Evolutionary conservation across 2,797 vertebrate species (phyloP).

Genomic region (Siniperca obscura): DNA sequence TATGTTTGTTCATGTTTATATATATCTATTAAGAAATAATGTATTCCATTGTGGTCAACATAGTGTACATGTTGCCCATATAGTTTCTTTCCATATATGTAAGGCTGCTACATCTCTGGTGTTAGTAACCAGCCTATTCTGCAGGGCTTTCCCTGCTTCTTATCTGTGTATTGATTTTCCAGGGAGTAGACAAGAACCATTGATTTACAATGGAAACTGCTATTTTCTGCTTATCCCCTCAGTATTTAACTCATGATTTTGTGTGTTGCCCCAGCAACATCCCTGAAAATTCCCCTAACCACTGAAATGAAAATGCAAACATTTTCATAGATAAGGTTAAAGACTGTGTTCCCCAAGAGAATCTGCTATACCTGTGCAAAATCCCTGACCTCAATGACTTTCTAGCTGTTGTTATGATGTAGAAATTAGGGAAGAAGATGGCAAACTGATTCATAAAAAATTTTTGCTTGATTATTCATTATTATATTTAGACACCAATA

Average conservation of each 20-base stretch:
- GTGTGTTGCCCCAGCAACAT: slow-evolving; percentile 2
- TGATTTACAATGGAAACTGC: slow-evolving; percentile 16
- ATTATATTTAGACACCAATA: background rate
- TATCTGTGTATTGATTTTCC: slow-evolving; percentile 45
- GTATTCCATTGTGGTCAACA: background rate
- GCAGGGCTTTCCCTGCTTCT: slow-evolving; percentile 11
- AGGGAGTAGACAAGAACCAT: background rate
- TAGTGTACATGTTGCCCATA: background rate
- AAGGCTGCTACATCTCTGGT: background rate
- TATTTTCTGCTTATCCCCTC: slow-evolving; percentile 12
- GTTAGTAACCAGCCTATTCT: background rate
- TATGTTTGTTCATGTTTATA: background rate
- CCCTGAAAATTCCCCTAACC: background rate
- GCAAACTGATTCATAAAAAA: background rate
- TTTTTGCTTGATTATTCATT: background rate
- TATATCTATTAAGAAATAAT: background rate
- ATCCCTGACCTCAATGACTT: background rate
- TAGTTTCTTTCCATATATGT: background rate
- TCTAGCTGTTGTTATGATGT: background rate
- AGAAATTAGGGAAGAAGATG: background rate
- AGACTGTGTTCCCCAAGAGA: background rate
- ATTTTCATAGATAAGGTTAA: slow-evolving; percentile 17
- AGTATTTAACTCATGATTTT: background rate
- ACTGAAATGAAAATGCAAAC: slow-evolving; percentile 15
- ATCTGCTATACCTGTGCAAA: background rate